A percentile compares a stretch with the other conserved stretches of the same genome.
Conservation (phyloP, 1,140 invertebrate genomes). For the Drosophila micromelanica region DNA sequence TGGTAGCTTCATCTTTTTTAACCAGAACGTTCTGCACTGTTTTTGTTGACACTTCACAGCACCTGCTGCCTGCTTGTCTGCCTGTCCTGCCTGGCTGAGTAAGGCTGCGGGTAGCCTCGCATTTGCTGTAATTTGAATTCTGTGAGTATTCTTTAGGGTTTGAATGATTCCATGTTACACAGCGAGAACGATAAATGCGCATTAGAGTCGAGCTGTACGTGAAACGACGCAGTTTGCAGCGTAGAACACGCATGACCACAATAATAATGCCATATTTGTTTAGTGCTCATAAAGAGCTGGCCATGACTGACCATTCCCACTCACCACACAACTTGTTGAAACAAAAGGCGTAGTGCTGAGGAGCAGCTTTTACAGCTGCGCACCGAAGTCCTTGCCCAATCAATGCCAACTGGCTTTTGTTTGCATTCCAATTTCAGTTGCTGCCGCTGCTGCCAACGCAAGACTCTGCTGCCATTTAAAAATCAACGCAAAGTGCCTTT, state of each 20-base stretch:
- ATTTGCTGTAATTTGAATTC: background rate
- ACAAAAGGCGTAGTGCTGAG: slow-evolving; percentile 47
- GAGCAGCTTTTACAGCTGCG: background rate
- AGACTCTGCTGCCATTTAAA: slow-evolving; percentile 66
- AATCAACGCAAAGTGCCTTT: slow-evolving; percentile 79
- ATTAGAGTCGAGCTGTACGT: slow-evolving; percentile 34
- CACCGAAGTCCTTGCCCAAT: slow-evolving; percentile 54
- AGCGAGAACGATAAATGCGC: slow-evolving; percentile 46
- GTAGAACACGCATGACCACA: slow-evolving; percentile 44
- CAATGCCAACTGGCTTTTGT: slow-evolving; percentile 69
- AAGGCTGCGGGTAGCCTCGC: slow-evolving; percentile 17
- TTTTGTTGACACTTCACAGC: slow-evolving; percentile 75
- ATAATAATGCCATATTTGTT: slow-evolving; percentile 45
- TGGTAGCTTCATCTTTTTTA: slow-evolving; percentile 55
- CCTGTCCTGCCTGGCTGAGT: slow-evolving; percentile 22
- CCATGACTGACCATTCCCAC: slow-evolving; percentile 17
- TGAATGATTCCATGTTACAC: slow-evolving; percentile 35
- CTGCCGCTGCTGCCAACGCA: slow-evolving; percentile 24
- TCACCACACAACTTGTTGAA: slow-evolving; percentile 60
- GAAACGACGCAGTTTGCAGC: slow-evolving; percentile 51
- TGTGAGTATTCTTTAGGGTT: slow-evolving; percentile 10
- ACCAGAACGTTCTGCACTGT: slow-evolving; percentile 30
- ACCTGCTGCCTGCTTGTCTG: slow-evolving; percentile 50
- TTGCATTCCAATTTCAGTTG: slow-evolving; percentile 61
- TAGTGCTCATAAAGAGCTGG: slow-evolving; percentile 41